Conservation (phyloP, 2,113 vertebrate species). For the Nanorana parkeri region DNA sequence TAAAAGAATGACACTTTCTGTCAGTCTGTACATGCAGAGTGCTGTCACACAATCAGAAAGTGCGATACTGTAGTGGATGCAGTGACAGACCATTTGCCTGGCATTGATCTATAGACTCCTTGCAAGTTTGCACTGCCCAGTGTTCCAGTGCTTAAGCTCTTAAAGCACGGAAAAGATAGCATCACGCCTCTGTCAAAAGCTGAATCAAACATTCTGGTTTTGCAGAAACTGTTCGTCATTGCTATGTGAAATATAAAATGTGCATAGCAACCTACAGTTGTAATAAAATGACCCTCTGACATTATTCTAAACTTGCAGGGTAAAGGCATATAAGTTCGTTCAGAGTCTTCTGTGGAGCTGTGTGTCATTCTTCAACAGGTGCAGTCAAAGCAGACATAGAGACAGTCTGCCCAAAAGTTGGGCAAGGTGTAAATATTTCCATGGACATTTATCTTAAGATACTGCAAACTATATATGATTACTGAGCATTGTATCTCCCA, state of each 20-base stretch:
- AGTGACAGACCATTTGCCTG: constrained; percentile 29
- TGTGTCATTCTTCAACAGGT: constrained; percentile 17
- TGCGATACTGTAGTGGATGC: constrained; percentile 42
- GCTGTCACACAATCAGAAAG: constrained; percentile 39
- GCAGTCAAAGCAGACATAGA: constrained; percentile 16
- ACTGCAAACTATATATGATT: constrained; percentile 26
- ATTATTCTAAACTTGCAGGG: constrained; percentile 28
- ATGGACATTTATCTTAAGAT: constrained; percentile 26
- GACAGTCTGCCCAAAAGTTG: background rate
- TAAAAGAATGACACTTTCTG: constrained; percentile 34
- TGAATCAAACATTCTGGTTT: constrained; percentile 57
- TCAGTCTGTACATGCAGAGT: constrained; percentile 36
- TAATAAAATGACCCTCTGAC: constrained; percentile 29
- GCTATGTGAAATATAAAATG: constrained; percentile 49
- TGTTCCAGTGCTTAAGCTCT: background rate
- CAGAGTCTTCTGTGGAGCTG: constrained; percentile 19
- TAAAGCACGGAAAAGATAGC: constrained; percentile 32
- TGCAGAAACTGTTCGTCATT: constrained; percentile 49
- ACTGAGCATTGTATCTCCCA: constrained; percentile 51
- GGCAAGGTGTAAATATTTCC: background rate
- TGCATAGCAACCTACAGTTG: constrained; percentile 37
- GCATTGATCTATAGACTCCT: constrained; percentile 33
- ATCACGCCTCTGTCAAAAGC: constrained; percentile 34
- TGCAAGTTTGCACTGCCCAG: constrained; percentile 17
- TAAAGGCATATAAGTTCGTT: constrained; percentile 33